These are phyloP conservation scores for Heliconius cydno DNA, from an alignment of 2,888 invertebrate genomes.

Conservation along the genomic window DNA sequence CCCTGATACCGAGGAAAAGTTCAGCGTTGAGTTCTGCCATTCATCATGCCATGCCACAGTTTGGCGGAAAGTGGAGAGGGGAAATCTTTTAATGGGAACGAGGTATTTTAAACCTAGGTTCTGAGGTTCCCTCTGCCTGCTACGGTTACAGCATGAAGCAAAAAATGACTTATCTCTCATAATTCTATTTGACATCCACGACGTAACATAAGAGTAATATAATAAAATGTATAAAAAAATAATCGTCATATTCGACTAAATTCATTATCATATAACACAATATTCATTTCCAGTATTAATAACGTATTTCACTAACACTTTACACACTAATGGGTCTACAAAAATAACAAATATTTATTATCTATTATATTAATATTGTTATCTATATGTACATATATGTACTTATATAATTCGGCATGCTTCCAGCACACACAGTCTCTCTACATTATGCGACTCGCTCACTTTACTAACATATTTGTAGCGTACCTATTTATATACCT, in stretches of 20 bases:
- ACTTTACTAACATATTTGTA: conserved; percentile 37
- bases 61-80: too few species aligned
- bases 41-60: too few species aligned
- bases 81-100: too few species aligned
- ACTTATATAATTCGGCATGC: conserved; percentile 43
- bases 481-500: conserved; percentile 31
- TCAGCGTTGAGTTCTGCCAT: too few species aligned
- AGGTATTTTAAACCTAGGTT: too few species aligned
- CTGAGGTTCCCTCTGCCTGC: too few species aligned
- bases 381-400: conserved; percentile 25
- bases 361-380: conserved; percentile 6
- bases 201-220: conserved; percentile 20
- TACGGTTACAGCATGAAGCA: too few species aligned
- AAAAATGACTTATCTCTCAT: background rate
- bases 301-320: conserved; percentile 58
- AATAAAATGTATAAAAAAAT: conserved; percentile 4
- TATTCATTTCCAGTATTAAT: conserved; percentile 14
- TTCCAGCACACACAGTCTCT: conserved; percentile 47
- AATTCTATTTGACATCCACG: conserved; percentile 47
- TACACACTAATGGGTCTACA: conserved; percentile 78
- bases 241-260: background rate
- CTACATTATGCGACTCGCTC: conserved; percentile 45
- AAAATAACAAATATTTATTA: conserved; percentile 28
- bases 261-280: conserved; percentile 20
- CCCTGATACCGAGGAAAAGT: too few species aligned